Evolutionary conservation across 2,797 vertebrate genomes (phyloP).

Genomic region (Synaphobranchus kaupii): DNA sequence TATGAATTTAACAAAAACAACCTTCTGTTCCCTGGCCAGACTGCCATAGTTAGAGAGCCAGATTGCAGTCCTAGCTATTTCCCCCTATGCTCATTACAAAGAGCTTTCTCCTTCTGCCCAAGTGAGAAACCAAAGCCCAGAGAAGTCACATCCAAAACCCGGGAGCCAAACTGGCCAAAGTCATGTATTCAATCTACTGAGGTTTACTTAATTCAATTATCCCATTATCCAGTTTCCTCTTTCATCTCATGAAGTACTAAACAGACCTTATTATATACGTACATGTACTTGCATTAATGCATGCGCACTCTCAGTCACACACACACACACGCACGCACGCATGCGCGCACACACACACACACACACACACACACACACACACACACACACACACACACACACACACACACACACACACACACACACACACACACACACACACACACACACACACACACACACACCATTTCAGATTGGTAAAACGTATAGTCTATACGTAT

Average conservation of each 20-base stretch:
- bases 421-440: background rate
- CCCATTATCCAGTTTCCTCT: constrained; percentile 10
- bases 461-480: background rate
- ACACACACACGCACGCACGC: background rate
- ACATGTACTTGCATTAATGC: background rate
- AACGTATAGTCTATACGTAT: background rate
- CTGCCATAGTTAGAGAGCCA: background rate
- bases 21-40: background rate
- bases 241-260: constrained; percentile 22
- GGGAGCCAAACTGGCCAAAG: constrained; percentile 26
- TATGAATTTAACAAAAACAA: background rate
- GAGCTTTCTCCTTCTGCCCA: background rate
- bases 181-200: constrained; percentile 25
- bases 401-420: background rate
- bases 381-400: background rate
- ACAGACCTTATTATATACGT: constrained; percentile 17
- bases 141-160: background rate
- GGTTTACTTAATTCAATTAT: constrained; percentile 42
- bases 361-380: background rate
- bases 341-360: background rate
- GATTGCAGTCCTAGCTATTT: background rate
- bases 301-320: background rate
- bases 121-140: background rate
- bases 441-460: background rate
- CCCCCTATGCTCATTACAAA: background rate